Base-by-base conservation (phyloP, 2,888 invertebrate species). In the Drosophila paracracens region DNA sequence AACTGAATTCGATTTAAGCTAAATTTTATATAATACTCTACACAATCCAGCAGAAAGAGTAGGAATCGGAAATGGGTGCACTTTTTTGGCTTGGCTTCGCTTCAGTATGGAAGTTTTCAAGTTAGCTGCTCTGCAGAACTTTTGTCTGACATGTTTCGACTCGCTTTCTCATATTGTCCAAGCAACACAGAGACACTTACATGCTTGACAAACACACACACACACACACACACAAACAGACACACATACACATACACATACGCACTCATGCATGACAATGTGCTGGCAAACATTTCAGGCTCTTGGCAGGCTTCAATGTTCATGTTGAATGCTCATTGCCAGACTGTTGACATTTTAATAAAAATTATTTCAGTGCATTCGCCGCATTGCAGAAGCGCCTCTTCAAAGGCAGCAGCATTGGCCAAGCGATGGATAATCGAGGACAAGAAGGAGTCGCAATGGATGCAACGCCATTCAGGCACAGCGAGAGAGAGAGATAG, bases 331-430 rank as follows among this genome's bases (percentile, higher is more conserved):
- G 79, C 82, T 88, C 88, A 90, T 90, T 86, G 83, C 82, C 85
- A 76, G 87, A 83, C 87, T 86, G 86, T 86, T 86, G 86, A 90
- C 90, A 90, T 89, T 86, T 86, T 89, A 88, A 86, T 86, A 86
- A 86, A 86, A 86, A 88, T 86, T 86, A 86, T 89, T 86, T 78
- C 73, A 82, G 64, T 82, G 80, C 72, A 76, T 76, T 78, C 88
- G 88, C 70, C 88, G 88, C 83, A 88, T 82, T 84, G 83, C 89
- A 89, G 89, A 64, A 82, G 50, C 65, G 64, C 69, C 79, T 62
- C 73, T 77, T 48, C 80, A 80, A 63, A 71, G 56, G 40, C 56
- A 21, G 40, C 40, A 57, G 27, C 50, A 31, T 46, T 48, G 68
- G 50, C 43, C 50, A 52, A 57, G 50, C 35, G 36, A 60, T 59